These are phyloP conservation scores for Sycophila texana DNA, from an alignment of 2,888 invertebrate species.

Conservation along the genomic window DNA sequence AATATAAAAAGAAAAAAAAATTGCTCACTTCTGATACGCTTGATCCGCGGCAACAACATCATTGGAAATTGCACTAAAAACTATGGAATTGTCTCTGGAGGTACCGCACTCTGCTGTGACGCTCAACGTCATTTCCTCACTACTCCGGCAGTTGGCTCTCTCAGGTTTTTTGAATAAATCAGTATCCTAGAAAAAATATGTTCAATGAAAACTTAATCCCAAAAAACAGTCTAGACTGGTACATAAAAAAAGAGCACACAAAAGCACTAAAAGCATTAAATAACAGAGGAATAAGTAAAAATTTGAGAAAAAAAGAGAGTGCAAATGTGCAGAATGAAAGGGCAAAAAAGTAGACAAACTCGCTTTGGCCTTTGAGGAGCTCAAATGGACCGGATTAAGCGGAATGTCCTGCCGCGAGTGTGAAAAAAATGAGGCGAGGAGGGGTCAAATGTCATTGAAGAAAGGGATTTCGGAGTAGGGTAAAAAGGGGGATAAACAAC, in stretches of 20 bases:
- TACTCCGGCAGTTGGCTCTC: conserved; percentile 78
- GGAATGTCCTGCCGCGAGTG: too few species aligned
- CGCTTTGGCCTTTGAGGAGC: too few species aligned
- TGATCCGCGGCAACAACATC: conserved; percentile 85
- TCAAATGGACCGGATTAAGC: too few species aligned
- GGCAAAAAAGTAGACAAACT: too few species aligned
- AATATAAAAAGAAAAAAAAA: background rate
- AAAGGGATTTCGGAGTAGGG: background rate
- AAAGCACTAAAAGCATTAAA: background rate
- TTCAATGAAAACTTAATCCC: conserved; percentile 7
- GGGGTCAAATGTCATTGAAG: background rate
- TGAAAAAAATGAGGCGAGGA: too few species aligned
- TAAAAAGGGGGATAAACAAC: conserved; percentile 60
- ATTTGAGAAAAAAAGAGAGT: background rate
- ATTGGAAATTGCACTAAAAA: conserved; percentile 86
- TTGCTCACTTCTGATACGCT: conserved; percentile 82
- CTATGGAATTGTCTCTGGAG: conserved; percentile 85
- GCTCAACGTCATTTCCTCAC: conserved; percentile 84
- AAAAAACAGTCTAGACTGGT: background rate
- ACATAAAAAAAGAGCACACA: background rate
- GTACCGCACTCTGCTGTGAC: conserved; percentile 84
- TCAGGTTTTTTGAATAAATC: conserved; percentile 80
- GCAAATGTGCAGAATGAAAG: background rate
- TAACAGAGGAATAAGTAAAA: background rate
- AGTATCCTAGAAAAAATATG: conserved; percentile 76